phyloP scores from a whole-genome alignment of 37 sponge, comb jelly and placozoan genomes.

The Diacarnus erythraeanus region DNA sequence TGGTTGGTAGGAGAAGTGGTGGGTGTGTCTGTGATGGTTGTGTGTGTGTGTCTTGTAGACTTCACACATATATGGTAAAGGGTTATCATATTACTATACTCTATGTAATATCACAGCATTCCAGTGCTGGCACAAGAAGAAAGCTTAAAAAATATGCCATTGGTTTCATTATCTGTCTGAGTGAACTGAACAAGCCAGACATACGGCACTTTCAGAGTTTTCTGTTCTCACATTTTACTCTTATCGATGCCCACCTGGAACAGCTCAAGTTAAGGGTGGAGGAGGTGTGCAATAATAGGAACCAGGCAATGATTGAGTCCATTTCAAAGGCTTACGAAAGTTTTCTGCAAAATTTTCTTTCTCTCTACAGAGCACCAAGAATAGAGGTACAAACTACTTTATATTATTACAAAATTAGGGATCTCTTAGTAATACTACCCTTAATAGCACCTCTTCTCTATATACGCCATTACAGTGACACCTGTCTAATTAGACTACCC shows the following conservation, averaged over 20 bases:
- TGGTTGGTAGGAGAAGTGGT: too few species aligned
- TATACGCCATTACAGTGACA: too few species aligned
- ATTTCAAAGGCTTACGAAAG: slow-evolving; percentile 21
- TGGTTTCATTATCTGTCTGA: slow-evolving; percentile 45
- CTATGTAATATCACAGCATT: not conserved
- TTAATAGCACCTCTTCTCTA: too few species aligned
- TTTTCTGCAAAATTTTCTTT: slow-evolving; percentile 42
- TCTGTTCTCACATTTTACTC: slow-evolving; percentile 75
- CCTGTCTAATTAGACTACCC: too few species aligned
- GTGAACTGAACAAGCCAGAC: slow-evolving; percentile 32
- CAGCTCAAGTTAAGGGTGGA: slow-evolving; percentile 53
- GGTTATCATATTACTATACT: not conserved
- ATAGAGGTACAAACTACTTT: slow-evolving; percentile 53
- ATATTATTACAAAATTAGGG: too few species aligned
- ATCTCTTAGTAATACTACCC: too few species aligned
- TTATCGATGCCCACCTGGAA: slow-evolving; percentile 70
- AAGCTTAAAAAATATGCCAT: slow-evolving; percentile 51
- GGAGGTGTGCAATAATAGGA: slow-evolving; percentile 21
- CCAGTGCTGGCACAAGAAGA: not conserved
- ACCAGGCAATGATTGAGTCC: not conserved
- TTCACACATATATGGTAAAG: not conserved
- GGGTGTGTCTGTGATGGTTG: not conserved
- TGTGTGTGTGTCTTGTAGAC: too few species aligned
- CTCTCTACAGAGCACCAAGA: slow-evolving; percentile 54
- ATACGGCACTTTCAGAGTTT: slow-evolving; percentile 54